A percentile compares a stretch with the other conserved stretches of the same genome.
phyloP scores from a whole-genome alignment of 2,797 vertebrate species.

The Molossus molossus region DNA sequence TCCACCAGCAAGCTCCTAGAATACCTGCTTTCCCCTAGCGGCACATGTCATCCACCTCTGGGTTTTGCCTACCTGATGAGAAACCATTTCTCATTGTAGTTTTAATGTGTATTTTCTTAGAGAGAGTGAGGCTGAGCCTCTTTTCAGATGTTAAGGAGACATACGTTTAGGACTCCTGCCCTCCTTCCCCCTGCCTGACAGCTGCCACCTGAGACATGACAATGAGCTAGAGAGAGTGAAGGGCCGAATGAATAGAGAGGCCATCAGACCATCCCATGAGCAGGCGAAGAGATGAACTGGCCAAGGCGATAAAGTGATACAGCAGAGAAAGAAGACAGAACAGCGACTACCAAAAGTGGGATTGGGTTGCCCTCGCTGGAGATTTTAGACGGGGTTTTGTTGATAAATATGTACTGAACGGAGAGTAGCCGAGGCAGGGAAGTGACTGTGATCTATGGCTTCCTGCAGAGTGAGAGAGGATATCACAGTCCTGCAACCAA shows the following conservation, averaged over 20 bases:
- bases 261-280: not conserved
- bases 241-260: not conserved
- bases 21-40: not conserved
- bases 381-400: not conserved
- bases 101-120: constrained; percentile 8
- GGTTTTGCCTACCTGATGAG: not conserved
- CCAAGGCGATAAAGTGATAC: not conserved
- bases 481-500: not conserved
- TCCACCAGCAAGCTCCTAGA: not conserved
- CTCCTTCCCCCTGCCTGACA: not conserved
- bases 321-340: not conserved
- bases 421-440: not conserved
- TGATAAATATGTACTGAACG: not conserved
- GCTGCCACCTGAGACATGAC: not conserved
- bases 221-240: not conserved
- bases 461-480: not conserved
- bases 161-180: not conserved
- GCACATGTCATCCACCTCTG: not conserved
- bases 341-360: not conserved
- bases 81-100: not conserved
- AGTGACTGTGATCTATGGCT: not conserved
- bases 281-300: not conserved
- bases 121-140: constrained; percentile 4
- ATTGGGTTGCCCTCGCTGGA: not conserved
- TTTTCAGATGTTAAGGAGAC: constrained; percentile 39